Evolutionary conservation across 2,113 vertebrate genomes (phyloP), one percentile per base, ranked within the genome.

Genomic region (Cyanoliseus patagonus): DNA sequence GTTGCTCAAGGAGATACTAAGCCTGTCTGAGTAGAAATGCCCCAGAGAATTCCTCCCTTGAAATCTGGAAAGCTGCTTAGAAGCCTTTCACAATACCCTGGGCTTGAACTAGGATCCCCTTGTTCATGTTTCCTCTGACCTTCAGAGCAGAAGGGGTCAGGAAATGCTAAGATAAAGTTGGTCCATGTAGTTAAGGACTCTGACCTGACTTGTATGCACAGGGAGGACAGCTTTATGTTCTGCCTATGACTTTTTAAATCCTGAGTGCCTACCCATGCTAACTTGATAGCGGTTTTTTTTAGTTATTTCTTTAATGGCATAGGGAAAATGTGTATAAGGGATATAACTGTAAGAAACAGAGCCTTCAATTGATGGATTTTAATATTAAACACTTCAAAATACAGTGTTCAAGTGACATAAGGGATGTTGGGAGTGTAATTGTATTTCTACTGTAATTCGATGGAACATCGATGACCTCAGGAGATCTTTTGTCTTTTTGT

Each of bases 191-290:
- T 52, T 63, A 39, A 75, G 66, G 80, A 51, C 46, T 73, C 11
- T 57, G 47, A 51, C 49, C 18, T 25, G 9, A 7, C 0, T 0
- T 0, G 0, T 39, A 8, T 2, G 4, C 30, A 28, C 35, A 57
- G 33, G 51, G 41, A 74, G 44, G 52, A 76, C 30, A 31, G 18
- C 30, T 89, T 75, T 33, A 19, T 82, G 80, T 87, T 84, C 86
- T 61, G 19, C 76, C 72, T 83, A 4, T 41, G 75, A 69, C 67
- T 80, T 93, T 31, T n/a, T 46, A 68, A 84, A 42, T 96, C 89
- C 51, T 15, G 84, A 89, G 89, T 95, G 95, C 94, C 94, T 96
- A 53, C 84, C 42, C 30, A 3, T 87, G 70, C 52, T 57, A 42
- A 22, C 57, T 73, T 55, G 47, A 78, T 35, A 61, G 27, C 2